A percentile compares a stretch with the other conserved stretches of the same genome.
These are phyloP conservation scores for Nanorana parkeri DNA, from an alignment of 2,113 vertebrate species.

Conservation along the genomic window DNA sequence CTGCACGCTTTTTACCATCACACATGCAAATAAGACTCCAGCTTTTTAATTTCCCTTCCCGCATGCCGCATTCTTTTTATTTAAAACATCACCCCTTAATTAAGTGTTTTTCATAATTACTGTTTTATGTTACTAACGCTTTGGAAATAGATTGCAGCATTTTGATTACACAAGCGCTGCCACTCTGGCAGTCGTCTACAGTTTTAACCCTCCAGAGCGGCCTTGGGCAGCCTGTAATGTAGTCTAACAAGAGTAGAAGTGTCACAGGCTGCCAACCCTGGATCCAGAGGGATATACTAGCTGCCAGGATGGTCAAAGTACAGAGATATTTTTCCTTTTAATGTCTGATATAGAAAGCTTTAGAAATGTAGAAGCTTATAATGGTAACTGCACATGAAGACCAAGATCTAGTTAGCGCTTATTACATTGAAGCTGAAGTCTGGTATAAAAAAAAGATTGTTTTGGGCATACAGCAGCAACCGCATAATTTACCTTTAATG, in stretches of 20 bases:
- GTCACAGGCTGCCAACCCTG: slow-evolving; percentile 26
- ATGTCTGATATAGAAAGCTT: too few relatives aligned
- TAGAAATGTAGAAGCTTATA: too few relatives aligned
- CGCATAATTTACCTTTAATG: too few relatives aligned
- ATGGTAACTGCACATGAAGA: too few relatives aligned
- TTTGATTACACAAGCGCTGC: slow-evolving; percentile 50
- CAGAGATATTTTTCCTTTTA: too few relatives aligned
- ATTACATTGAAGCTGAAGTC: too few relatives aligned
- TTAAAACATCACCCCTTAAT: slow-evolving; percentile 57
- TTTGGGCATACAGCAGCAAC: too few relatives aligned
- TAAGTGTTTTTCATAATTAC: slow-evolving; percentile 56
- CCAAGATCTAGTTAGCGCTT: too few relatives aligned
- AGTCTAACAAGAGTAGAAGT: slow-evolving; percentile 8
- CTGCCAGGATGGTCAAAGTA: slow-evolving; percentile 27
- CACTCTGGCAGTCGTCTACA: slow-evolving; percentile 10
- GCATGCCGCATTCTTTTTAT: slow-evolving; percentile 51
- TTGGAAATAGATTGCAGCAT: slow-evolving; percentile 49
- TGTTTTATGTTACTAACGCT: slow-evolving; percentile 51
- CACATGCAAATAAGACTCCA: slow-evolving; percentile 45
- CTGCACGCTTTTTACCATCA: slow-evolving; percentile 21
- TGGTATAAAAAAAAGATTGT: too few relatives aligned
- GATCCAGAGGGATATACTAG: not conserved
- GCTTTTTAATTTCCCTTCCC: slow-evolving; percentile 51
- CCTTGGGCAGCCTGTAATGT: slow-evolving; percentile 18
- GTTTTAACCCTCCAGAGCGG: slow-evolving; percentile 28